A percentile compares a stretch with the other conserved stretches of the same genome.
phyloP scores from a whole-genome alignment of 1,140 invertebrate genomes.

The Archivesica marissinica region DNA sequence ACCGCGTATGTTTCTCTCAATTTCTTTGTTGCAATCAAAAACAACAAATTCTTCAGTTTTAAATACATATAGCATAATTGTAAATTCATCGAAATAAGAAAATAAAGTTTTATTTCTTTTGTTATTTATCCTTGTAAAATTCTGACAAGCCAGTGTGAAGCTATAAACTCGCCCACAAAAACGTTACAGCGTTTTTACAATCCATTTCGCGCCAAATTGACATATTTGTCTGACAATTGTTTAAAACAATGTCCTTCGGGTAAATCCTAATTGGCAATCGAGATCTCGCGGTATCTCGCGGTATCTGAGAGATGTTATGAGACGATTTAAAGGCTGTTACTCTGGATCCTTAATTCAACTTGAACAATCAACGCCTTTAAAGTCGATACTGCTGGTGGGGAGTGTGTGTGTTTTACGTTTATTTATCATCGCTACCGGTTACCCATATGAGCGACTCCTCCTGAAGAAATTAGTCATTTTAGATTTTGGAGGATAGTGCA shows the following conservation, averaged over 20 bases:
- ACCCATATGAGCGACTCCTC: too few species aligned
- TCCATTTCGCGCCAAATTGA: slow-evolving; percentile 36
- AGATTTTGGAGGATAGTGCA: too few species aligned
- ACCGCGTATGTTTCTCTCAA: too few species aligned
- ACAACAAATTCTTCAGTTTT: too few species aligned
- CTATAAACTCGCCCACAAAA: not conserved
- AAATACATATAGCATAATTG: too few species aligned
- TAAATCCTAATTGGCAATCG: not conserved
- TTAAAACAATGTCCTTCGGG: slow-evolving; percentile 53
- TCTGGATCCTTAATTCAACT: too few species aligned
- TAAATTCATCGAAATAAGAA: slow-evolving; percentile 10
- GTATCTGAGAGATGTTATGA: not conserved
- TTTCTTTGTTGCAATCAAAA: too few species aligned
- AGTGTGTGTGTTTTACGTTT: too few species aligned
- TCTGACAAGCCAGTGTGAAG: slow-evolving; percentile 5
- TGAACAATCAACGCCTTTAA: too few species aligned
- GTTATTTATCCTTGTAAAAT: not conserved
- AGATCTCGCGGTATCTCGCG: not conserved
- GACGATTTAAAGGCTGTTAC: not conserved
- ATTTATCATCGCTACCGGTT: too few species aligned
- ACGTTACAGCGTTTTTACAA: slow-evolving; percentile 28
- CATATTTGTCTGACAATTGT: slow-evolving; percentile 37
- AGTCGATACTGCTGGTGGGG: too few species aligned
- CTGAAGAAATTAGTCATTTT: too few species aligned
- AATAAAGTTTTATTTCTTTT: slow-evolving; percentile 4